Conservation (phyloP, 2,797 vertebrate species). For the Melanotaenia pygmaea region DNA sequence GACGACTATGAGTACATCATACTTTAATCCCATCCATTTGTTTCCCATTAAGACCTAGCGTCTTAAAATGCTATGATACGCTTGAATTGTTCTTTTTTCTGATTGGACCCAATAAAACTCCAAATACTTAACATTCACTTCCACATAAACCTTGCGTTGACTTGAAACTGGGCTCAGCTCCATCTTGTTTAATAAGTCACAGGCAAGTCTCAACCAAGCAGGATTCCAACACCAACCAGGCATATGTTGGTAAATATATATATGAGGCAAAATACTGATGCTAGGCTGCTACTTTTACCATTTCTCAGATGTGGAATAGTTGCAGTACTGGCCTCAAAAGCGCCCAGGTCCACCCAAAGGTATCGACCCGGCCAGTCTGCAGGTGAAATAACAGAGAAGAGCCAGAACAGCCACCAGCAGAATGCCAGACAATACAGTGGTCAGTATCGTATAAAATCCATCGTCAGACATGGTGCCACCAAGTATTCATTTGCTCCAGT, state of each 20-base stretch:
- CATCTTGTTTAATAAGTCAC: background rate
- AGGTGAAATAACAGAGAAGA: constrained; percentile 83
- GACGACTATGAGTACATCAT: background rate
- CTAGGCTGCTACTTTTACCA: constrained; percentile 8
- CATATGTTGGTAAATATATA: background rate
- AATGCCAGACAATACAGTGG: constrained; percentile 59
- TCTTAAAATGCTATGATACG: background rate
- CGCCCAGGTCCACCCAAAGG: constrained; percentile 72
- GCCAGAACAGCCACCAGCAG: constrained; percentile 71
- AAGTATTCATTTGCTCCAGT: background rate
- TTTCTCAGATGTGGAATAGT: background rate
- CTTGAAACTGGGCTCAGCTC: background rate
- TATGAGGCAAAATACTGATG: background rate
- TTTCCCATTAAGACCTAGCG: background rate
- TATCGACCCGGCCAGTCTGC: constrained; percentile 75
- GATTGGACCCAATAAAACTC: background rate
- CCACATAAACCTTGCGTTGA: background rate
- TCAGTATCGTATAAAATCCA: constrained; percentile 64
- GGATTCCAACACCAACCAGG: background rate
- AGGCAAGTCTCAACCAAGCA: constrained; percentile 8
- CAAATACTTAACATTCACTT: background rate
- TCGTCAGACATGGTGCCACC: constrained; percentile 56
- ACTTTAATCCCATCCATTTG: background rate
- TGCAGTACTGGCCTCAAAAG: constrained; percentile 61
- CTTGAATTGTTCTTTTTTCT: background rate